Conservation (phyloP, 1,140 invertebrate species). For the Phocides pigmalion region DNA sequence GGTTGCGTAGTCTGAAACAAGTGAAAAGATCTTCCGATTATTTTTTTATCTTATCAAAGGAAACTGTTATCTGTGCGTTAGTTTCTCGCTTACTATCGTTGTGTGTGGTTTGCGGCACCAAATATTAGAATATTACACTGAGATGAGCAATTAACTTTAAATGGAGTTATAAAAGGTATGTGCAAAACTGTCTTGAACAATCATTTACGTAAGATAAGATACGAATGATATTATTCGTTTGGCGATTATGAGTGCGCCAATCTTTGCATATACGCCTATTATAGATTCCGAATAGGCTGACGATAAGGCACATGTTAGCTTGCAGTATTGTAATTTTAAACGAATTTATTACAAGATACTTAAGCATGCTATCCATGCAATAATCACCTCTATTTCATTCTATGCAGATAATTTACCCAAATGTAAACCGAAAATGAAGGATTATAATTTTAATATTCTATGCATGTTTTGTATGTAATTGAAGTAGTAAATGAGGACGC, state of each 20-base stretch:
- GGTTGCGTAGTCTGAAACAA: slow-evolving; percentile 39
- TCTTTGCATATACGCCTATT: slow-evolving; percentile 12
- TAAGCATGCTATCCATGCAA: too few species aligned
- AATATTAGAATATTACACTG: slow-evolving; percentile 9
- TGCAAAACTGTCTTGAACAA: slow-evolving; percentile 15
- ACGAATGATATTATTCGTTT: slow-evolving; percentile 15
- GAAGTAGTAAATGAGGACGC: too few species aligned
- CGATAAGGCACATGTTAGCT: slow-evolving; percentile 10
- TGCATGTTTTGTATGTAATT: too few species aligned
- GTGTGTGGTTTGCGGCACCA: slow-evolving; percentile 28
- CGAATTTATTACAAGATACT: too few species aligned
- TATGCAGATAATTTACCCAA: too few species aligned
- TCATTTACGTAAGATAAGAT: slow-evolving; percentile 23
- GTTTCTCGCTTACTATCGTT: slow-evolving; percentile 41
- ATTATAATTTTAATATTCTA: too few species aligned
- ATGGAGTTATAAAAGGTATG: slow-evolving; percentile 27
- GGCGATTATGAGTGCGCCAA: slow-evolving; percentile 12
- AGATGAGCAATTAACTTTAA: slow-evolving; percentile 16
- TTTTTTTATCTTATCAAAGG: slow-evolving; percentile 62
- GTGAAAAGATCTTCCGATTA: slow-evolving; percentile 59
- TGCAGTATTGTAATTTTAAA: too few species aligned
- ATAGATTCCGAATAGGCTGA: not conserved
- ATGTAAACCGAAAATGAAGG: too few species aligned
- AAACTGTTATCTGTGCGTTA: slow-evolving; percentile 53
- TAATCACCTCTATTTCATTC: too few species aligned